Conservation (phyloP, 2,113 vertebrate genomes). For the Mixornis gularis region DNA sequence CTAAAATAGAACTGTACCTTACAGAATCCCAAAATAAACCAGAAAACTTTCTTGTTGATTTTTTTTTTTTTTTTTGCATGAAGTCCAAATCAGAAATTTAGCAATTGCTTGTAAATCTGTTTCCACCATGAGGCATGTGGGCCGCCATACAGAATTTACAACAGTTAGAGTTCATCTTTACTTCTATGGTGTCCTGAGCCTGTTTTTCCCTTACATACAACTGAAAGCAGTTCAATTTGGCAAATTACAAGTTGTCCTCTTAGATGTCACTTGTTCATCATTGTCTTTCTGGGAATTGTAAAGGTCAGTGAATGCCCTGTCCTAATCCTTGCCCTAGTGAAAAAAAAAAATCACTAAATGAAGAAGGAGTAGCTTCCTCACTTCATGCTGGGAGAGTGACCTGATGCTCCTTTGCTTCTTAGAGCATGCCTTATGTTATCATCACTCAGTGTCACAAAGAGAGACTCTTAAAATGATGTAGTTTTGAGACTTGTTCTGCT, state of each 20-base stretch:
- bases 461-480: background rate
- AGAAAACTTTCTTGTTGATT: background rate
- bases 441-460: background rate
- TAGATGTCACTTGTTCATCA: background rate
- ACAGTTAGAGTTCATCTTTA: background rate
- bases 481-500: background rate
- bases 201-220: background rate
- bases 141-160: background rate
- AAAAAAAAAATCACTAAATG: background rate
- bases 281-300: background rate
- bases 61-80: background rate
- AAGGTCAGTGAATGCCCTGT: background rate
- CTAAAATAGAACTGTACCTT: background rate
- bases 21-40: background rate
- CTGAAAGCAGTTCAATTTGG: background rate
- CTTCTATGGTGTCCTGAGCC: background rate
- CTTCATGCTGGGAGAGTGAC: background rate
- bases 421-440: background rate
- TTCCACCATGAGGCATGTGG: background rate
- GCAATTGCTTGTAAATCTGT: background rate
- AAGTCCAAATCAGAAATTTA: background rate
- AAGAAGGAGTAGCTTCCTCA: background rate
- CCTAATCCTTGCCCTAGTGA: background rate
- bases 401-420: background rate
- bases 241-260: background rate